A percentile compares a stretch with the other conserved stretches of the same genome.
These are phyloP conservation scores for Mixornis gularis DNA, from an alignment of 2,113 vertebrate species.

Conservation along the genomic window DNA sequence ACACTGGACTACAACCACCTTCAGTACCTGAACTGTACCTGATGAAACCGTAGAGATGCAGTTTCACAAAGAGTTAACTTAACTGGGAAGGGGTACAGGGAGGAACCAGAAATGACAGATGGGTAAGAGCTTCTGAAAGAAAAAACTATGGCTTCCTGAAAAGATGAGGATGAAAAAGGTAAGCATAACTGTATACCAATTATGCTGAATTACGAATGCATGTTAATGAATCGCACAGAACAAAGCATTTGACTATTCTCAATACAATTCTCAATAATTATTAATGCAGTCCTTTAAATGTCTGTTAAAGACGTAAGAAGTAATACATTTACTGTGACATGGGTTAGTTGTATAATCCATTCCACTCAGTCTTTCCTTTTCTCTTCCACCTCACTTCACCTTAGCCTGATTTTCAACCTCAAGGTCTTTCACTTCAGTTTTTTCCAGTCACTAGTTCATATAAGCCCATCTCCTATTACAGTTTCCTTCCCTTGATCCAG, in stretches of 20 bases:
- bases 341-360: background rate
- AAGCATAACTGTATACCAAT: background rate
- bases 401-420: background rate
- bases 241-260: background rate
- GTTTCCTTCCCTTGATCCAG: background rate
- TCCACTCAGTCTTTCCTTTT: background rate
- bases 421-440: background rate
- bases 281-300: background rate
- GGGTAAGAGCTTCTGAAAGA: background rate
- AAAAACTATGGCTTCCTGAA: background rate
- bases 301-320: background rate
- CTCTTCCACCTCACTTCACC: accelerated
- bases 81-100: background rate
- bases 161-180: background rate
- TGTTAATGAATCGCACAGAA: background rate
- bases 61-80: background rate
- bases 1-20: background rate
- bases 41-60: background rate
- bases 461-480: background rate
- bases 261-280: background rate
- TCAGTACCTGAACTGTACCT: background rate
- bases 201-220: background rate
- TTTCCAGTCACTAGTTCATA: background rate
- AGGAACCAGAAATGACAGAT: background rate
- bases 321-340: background rate